Conservation (phyloP, 2,113 vertebrate genomes). For the Melanocharis versteri region DNA sequence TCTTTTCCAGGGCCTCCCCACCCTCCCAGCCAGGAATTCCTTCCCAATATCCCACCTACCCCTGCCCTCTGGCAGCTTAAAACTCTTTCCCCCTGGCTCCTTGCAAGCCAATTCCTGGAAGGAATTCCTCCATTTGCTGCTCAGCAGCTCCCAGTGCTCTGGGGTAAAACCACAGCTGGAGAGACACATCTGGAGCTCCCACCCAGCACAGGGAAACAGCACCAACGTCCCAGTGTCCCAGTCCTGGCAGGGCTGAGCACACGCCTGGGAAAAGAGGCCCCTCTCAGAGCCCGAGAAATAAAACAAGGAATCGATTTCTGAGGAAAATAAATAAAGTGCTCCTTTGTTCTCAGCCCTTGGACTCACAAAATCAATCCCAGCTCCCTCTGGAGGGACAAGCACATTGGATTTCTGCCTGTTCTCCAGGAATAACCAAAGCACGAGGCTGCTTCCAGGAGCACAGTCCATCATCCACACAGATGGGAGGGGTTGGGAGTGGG, state of each 20-base stretch:
- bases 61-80: background rate
- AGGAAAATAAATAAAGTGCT: background rate
- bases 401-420: background rate
- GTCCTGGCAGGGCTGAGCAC: rapidly evolving
- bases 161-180: background rate
- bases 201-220: background rate
- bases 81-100: background rate
- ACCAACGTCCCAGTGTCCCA: rapidly evolving
- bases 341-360: background rate
- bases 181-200: background rate
- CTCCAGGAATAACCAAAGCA: background rate
- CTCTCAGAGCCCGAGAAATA: background rate
- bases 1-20: background rate
- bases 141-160: background rate
- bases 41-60: background rate
- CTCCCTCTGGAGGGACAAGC: background rate
- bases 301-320: background rate
- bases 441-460: background rate
- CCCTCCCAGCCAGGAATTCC: background rate
- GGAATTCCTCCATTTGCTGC: background rate
- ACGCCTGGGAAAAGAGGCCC: background rate
- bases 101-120: background rate
- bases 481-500: rapidly evolving
- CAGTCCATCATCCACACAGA: background rate
- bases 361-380: background rate